Conservation (phyloP, 2,113 vertebrate species). For the Mesocricetus auratus region DNA sequence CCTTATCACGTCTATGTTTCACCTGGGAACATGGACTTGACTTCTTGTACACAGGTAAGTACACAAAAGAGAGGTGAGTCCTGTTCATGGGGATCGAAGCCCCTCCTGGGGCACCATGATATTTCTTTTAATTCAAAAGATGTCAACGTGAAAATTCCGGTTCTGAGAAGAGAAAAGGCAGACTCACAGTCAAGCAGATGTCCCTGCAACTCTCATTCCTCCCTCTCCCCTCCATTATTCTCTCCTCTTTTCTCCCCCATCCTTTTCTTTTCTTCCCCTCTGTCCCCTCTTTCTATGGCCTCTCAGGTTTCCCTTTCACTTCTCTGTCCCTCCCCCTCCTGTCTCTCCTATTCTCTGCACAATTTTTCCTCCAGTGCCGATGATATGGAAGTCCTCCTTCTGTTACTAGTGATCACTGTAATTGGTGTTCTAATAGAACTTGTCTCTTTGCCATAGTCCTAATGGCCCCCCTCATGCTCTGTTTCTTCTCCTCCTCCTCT, state of each 20-base stretch:
- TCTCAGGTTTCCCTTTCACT: not conserved
- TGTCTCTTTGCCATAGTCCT: not conserved
- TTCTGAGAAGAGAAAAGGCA: not conserved
- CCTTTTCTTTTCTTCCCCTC: too few relatives aligned
- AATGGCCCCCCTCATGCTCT: not conserved
- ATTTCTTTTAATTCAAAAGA: not conserved
- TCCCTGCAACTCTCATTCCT: not conserved
- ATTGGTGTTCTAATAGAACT: not conserved
- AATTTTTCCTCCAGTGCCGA: not conserved
- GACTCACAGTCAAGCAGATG: not conserved
- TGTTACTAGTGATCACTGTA: not conserved
- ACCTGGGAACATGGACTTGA: not conserved
- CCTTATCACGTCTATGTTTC: not conserved
- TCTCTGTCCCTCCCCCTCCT: not conserved
- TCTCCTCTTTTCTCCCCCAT: not conserved
- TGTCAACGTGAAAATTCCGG: not conserved
- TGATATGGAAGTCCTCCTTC: not conserved
- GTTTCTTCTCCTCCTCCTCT: accelerated
- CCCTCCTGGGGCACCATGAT: not conserved
- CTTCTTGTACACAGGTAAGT: not conserved
- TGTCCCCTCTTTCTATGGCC: not conserved
- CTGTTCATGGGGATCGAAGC: not conserved
- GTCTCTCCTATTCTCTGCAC: not conserved
- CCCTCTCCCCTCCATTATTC: not conserved
- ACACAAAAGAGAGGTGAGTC: not conserved